A percentile compares a stretch with the other conserved stretches of the same genome.
Evolutionary conservation across 2,113 vertebrate species (phyloP).

Genomic region (Leptosomus discolor): DNA sequence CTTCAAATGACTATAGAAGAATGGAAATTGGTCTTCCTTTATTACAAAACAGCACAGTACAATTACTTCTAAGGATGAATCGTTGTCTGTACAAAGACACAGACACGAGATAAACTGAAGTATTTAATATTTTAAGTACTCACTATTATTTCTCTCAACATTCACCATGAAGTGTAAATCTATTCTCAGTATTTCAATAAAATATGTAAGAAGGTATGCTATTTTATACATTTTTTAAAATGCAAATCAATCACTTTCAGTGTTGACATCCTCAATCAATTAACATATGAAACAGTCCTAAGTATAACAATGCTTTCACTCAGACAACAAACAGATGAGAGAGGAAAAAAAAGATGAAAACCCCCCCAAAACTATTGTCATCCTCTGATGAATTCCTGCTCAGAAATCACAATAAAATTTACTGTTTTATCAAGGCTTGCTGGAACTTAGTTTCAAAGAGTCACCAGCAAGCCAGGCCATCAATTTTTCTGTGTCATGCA

Average conservation of each 20-base stretch:
- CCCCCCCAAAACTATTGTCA: neutral
- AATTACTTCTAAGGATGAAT: neutral
- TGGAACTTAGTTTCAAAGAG: constrained; percentile 44
- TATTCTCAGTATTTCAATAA: neutral
- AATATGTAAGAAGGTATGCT: neutral
- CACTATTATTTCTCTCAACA: neutral
- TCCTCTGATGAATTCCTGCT: neutral
- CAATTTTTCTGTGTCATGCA: constrained; percentile 2
- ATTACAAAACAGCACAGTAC: neutral
- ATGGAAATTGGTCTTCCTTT: neutral
- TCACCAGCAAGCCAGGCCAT: neutral
- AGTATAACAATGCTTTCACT: neutral
- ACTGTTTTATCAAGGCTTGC: constrained; percentile 21
- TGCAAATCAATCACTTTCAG: neutral
- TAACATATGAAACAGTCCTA: neutral
- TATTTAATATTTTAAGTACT: neutral
- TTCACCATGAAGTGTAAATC: neutral
- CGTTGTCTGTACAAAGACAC: neutral
- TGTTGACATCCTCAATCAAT: neutral
- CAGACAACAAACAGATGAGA: neutral
- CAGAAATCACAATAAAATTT: constrained; percentile 40
- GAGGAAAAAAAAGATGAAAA: neutral
- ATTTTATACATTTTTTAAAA: neutral
- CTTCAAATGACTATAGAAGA: neutral
- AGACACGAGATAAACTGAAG: neutral